Percentiles rank a stretch among this genome's conserved stretches.
These are phyloP conservation scores for Micromys minutus DNA, from an alignment of 2,113 vertebrate species.

Conservation along the genomic window DNA sequence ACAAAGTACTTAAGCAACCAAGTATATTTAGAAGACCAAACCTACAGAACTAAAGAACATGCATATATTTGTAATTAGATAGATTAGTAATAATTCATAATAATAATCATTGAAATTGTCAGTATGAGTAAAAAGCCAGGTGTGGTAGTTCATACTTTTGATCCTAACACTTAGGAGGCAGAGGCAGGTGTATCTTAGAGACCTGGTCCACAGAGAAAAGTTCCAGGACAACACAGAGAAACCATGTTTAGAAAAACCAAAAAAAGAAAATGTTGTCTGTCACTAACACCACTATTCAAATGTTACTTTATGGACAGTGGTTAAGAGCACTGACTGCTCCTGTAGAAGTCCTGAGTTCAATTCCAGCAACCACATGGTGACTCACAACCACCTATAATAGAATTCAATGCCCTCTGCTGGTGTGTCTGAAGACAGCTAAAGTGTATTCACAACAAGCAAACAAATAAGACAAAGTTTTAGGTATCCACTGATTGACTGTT, in stretches of 20 bases:
- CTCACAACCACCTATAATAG: too few relatives aligned
- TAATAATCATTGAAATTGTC: too few relatives aligned
- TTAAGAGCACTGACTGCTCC: too few relatives aligned
- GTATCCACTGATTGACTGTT: background rate
- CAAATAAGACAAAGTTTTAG: too few relatives aligned
- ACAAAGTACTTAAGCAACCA: background rate
- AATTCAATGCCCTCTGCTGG: too few relatives aligned
- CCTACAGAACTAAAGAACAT: background rate
- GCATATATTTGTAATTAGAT: background rate
- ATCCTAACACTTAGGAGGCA: background rate
- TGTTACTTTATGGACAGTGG: background rate
- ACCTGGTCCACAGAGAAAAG: background rate
- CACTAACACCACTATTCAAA: background rate
- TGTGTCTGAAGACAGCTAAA: too few relatives aligned
- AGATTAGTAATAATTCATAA: background rate
- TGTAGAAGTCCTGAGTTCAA: too few relatives aligned
- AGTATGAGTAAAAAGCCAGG: too few relatives aligned
- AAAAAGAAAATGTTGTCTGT: background rate
- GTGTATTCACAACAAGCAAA: too few relatives aligned
- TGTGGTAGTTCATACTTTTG: background rate
- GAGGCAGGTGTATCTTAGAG: background rate
- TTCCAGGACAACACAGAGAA: background rate
- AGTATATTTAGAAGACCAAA: background rate
- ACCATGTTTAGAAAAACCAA: background rate
- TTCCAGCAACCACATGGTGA: too few relatives aligned